Base-by-base conservation (phyloP, 2,113 vertebrate species). In the Notechis scutatus region DNA sequence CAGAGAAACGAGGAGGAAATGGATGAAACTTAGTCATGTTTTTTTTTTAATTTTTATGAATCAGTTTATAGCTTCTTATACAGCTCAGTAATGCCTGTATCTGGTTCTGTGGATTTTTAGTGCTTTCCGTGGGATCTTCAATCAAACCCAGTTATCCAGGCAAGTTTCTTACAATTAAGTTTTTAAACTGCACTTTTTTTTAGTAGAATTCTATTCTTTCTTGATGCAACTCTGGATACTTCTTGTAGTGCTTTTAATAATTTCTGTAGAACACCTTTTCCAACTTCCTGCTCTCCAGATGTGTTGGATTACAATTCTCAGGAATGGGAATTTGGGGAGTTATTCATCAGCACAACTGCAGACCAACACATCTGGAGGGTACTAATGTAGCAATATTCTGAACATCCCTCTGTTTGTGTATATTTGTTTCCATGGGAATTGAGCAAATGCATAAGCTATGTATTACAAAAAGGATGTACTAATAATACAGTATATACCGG, bases 121-220 rank as follows among this genome's bases (percentile, higher is more conserved):
- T 89, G 81, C 29, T 92, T 90, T 91, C 20, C 0, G 12, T 0
- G 7, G 47, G 87, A 54, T 88, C 95, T 93, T 87, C 94, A 90
- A 0, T 94, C 92, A 93, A 45, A 92, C 91, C 92, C 93, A 55
- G 45, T 92, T 64, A 91, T 88, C 92, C 93, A 59, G 45, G 93
- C 85, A 93, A 89, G 54, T 93, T 88, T 56, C 85, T 95, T 92
- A 92, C 7, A 1, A 74, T 90, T 90, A 26, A 87, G 85, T 92
- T 92, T 87, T 92, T 5, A 61, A 87, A 47, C 26, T 23, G 18
- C 54, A 29, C n/a, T 94, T 94, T 88, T 50, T 88, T 57, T 55
- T 11, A 21, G n/a, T 61, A 64, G 55, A 92, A 90, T 86, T 61
- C 29, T 61, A 9, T 55, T 47, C 88, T 90, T 45, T 61, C 24